These are phyloP conservation scores for Mionectes macconnelli DNA, from an alignment of 2,113 vertebrate species.

Conservation along the genomic window DNA sequence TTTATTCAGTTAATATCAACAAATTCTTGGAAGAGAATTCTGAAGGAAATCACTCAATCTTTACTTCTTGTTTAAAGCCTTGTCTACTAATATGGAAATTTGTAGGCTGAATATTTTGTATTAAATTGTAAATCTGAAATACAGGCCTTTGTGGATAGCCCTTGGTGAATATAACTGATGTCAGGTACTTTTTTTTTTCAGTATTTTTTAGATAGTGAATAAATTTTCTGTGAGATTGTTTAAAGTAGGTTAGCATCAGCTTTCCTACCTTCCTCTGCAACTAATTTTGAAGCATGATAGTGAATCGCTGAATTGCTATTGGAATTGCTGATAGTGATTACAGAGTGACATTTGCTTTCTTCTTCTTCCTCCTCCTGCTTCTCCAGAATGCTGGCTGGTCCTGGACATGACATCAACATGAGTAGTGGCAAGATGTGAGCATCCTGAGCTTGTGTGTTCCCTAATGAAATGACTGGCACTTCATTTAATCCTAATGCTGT, in stretches of 20 bases:
- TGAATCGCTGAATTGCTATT: not conserved
- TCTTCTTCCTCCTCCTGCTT: not conserved
- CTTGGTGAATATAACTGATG: not conserved
- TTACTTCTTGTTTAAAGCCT: not conserved
- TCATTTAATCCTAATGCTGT: not conserved
- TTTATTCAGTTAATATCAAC: not conserved
- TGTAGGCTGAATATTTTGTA: not conserved
- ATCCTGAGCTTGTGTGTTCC: not conserved
- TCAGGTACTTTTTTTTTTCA: not conserved
- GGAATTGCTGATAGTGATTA: not conserved
- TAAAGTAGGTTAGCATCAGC: not conserved
- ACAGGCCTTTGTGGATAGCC: not conserved
- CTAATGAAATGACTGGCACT: not conserved
- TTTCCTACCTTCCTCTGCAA: not conserved
- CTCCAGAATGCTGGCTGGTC: not conserved
- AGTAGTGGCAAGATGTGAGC: not conserved
- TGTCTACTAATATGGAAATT: not conserved
- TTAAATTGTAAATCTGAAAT: slow-evolving; percentile 11
- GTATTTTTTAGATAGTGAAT: not conserved
- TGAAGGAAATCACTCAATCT: not conserved
- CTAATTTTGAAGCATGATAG: not conserved
- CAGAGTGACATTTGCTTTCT: not conserved
- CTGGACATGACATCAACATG: not conserved
- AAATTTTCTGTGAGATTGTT: not conserved
- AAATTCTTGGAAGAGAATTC: not conserved